Percentiles rank a stretch among this genome's conserved stretches.
phyloP scores from a whole-genome alignment of 2,888 invertebrate species.

The Dexiosoma caninum region DNA sequence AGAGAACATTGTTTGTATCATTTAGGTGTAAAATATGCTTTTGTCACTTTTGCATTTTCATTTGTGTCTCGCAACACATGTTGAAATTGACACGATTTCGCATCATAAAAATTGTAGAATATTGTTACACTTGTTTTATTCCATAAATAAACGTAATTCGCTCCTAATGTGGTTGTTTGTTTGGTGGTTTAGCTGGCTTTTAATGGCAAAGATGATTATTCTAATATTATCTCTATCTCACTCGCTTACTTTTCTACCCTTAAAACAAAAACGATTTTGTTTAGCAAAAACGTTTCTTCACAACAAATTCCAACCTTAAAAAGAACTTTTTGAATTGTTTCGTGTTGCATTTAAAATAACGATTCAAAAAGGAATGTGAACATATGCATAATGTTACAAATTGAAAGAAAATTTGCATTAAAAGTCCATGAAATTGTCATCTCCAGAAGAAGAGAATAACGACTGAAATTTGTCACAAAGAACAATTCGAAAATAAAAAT shows the following conservation, averaged over 20 bases:
- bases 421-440: conserved; percentile 67
- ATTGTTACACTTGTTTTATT: conserved; percentile 42
- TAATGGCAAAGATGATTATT: conserved; percentile 49
- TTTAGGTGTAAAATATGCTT: conserved; percentile 67
- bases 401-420: conserved; percentile 65
- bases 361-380: conserved; percentile 37
- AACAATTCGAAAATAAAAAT: not conserved
- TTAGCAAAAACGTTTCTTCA: conserved; percentile 12
- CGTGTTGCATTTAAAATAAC: not conserved
- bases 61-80: conserved; percentile 73
- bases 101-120: conserved; percentile 64
- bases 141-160: not conserved
- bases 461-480: conserved; percentile 65
- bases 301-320: conserved; percentile 33
- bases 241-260: conserved; percentile 51
- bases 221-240: conserved; percentile 29
- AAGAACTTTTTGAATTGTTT: not conserved
- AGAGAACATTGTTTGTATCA: conserved; percentile 59
- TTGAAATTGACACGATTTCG: conserved; percentile 75
- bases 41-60: conserved; percentile 63
- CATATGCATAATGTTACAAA: conserved; percentile 59
- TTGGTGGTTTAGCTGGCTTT: conserved; percentile 55
- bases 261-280: conserved; percentile 23
- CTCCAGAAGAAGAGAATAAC: conserved; percentile 67
- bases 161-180: conserved; percentile 44